Percentiles rank a stretch among this genome's conserved stretches.
Conservation (phyloP, 2,113 vertebrate species). For the Gasterosteus aculeatus region DNA sequence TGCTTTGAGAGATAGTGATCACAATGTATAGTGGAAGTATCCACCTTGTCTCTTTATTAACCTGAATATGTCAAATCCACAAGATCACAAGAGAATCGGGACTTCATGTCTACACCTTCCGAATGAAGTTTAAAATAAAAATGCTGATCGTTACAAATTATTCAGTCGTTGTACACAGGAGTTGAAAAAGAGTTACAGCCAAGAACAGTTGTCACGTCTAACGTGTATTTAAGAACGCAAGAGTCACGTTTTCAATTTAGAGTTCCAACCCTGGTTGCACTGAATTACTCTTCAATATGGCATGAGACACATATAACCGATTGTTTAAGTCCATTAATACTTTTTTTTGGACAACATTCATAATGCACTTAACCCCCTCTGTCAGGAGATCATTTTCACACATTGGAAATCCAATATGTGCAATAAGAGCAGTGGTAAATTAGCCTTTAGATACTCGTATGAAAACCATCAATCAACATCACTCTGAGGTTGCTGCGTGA, state of each 20-base stretch:
- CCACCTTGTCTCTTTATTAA: background rate
- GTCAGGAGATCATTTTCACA: background rate
- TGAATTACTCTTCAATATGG: background rate
- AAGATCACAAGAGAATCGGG: background rate
- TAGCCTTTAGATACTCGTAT: background rate
- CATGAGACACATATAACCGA: background rate
- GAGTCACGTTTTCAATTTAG: background rate
- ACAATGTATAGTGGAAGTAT: background rate
- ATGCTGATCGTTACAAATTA: background rate
- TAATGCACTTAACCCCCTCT: background rate
- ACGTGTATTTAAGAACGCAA: no score
- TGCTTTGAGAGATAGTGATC: background rate
- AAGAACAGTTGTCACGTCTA: no score
- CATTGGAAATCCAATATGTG: background rate
- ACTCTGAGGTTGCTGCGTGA: background rate
- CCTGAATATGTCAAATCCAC: background rate
- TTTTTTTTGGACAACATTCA: background rate
- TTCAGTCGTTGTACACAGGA: background rate
- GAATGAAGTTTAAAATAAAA: background rate
- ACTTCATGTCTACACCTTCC: background rate
- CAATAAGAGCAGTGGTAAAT: background rate
- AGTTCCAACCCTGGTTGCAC: background rate
- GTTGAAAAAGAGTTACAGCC: no score
- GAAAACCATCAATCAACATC: background rate
- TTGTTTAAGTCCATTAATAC: background rate